phyloP scores from a whole-genome alignment of 2,888 invertebrate genomes.

The Apomyelois bistriatella region DNA sequence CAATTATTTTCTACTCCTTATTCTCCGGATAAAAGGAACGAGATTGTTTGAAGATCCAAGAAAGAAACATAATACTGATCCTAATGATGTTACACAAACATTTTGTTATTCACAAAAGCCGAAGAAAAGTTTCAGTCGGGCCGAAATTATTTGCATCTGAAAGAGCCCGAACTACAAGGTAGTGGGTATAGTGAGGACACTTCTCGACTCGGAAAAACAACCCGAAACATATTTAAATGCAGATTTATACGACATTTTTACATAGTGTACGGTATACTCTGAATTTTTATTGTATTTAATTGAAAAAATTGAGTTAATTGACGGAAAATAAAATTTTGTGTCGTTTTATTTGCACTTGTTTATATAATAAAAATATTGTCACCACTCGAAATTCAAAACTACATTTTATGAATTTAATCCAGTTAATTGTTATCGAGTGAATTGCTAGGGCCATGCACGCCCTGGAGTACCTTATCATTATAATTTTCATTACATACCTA shows the following conservation, averaged over 20 bases:
- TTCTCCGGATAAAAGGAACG: slow-evolving; percentile 1
- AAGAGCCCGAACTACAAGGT: slow-evolving; percentile 53
- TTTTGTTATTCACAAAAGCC: slow-evolving; percentile 54
- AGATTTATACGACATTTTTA: slow-evolving; percentile 33
- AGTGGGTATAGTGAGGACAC: slow-evolving; percentile 24
- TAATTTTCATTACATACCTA: too few relatives aligned
- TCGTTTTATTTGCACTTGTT: too few relatives aligned
- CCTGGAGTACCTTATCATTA: too few relatives aligned
- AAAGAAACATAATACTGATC: slow-evolving; percentile 22
- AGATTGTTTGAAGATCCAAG: slow-evolving; percentile 13
- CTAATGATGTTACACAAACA: slow-evolving; percentile 42
- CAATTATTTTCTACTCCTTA: slow-evolving; percentile 7
- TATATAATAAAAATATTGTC: too few relatives aligned
- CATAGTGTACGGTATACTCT: neutral
- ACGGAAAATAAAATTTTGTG: too few relatives aligned
- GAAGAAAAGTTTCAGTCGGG: slow-evolving; percentile 40
- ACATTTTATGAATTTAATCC: too few relatives aligned
- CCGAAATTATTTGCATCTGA: slow-evolving; percentile 64
- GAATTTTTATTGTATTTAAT: slow-evolving; percentile 2
- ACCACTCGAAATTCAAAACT: too few relatives aligned
- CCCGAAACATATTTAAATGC: slow-evolving; percentile 48
- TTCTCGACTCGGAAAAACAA: slow-evolving; percentile 39
- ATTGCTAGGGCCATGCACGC: too few relatives aligned
- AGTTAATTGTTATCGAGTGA: too few relatives aligned
- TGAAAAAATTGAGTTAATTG: neutral